Evolutionary conservation across 2,888 invertebrate genomes (phyloP), one percentile per base, ranked within the genome.

Genomic region (Lissocephala sabroskyi): DNA sequence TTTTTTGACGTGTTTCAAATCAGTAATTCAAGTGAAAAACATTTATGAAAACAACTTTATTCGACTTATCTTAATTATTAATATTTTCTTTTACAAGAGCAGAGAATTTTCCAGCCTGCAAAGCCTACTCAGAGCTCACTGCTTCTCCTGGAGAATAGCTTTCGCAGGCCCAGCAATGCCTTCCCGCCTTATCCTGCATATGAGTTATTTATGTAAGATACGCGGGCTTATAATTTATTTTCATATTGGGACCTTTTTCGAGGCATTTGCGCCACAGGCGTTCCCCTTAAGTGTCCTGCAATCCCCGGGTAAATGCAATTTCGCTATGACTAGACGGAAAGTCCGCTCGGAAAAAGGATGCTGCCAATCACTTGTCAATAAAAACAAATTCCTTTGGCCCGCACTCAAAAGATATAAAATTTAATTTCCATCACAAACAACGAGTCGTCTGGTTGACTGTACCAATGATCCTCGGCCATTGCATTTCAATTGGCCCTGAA

Each of bases 171-270:
- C 29, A 14, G 14, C 35, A 14, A 1, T 2, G 9, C 35, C 3
- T 16, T 35, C 10, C 10, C 16, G 35, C 14, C 35, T 35, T 36
- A 63, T 33, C 48, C 61, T 66, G 71, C 66, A 58, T 59, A 62
- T 65, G 63, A 74, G 66, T 50, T 61, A 74, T 70, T 62, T 67
- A 60, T 62, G 48, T 6, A 35, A 35, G 23, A 16, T 35, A 35
- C 16, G 35, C 17, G 14, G 16, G 28, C 48, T 14, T 45, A 39
- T 41, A 35, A 32, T 49, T 14, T 45, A 39, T 41, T 55, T 47
- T 48, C 54, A 48, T n/a, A 55, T 56, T 56, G 18, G 13, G 50
- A 28, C 40, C 50, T 45, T 43, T 56, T 56, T 51, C 32, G 19
- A 40, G 45, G 46, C 43, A 42, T 33, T 44, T 49, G 41, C n/a